phyloP scores from a whole-genome alignment of 2,113 vertebrate genomes.

The Pterocles gutturalis region DNA sequence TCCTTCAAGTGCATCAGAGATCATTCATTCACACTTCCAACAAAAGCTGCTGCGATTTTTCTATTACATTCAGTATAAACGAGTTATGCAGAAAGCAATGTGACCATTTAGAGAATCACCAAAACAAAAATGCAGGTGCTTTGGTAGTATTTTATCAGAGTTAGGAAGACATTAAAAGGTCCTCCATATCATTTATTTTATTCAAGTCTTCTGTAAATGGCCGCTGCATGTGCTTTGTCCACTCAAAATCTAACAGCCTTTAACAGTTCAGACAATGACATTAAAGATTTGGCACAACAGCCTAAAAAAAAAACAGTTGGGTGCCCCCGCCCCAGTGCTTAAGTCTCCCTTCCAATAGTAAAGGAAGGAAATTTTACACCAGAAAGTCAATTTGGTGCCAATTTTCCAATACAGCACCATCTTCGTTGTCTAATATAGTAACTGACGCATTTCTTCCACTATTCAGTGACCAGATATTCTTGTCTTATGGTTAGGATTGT shows the following conservation, averaged over 20 bases:
- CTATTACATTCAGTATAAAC: background rate
- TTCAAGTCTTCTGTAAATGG: conserved; percentile 32
- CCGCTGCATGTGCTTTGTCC: background rate
- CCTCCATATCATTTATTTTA: background rate
- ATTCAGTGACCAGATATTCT: background rate
- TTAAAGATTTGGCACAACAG: background rate
- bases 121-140: background rate
- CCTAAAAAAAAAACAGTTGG: background rate
- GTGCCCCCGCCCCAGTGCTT: background rate
- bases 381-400: background rate
- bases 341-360: background rate
- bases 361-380: background rate
- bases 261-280: conserved; percentile 33
- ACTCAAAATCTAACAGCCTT: conserved; percentile 70
- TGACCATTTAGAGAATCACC: conserved; percentile 37
- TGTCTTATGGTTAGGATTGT: background rate
- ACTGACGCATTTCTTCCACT: background rate
- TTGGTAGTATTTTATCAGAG: background rate
- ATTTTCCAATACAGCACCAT: background rate
- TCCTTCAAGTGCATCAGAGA: background rate
- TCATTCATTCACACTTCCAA: background rate
- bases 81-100: conserved; percentile 29
- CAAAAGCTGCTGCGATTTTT: background rate
- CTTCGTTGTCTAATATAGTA: background rate
- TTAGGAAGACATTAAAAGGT: background rate